These are phyloP conservation scores for Malacosoma neustria DNA, from an alignment of 2,888 invertebrate genomes.

Conservation along the genomic window DNA sequence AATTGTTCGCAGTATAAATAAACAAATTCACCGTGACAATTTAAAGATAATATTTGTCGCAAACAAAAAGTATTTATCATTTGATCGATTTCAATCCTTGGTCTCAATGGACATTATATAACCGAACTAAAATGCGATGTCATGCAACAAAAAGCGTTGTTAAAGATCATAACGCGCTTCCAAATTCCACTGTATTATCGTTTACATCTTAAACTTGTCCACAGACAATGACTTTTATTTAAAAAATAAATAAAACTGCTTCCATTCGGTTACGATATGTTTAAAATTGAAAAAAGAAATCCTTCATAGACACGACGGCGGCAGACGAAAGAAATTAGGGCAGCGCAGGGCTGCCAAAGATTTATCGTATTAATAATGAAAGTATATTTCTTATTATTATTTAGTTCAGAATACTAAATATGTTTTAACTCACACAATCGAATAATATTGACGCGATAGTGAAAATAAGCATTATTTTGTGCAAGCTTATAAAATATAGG, in stretches of 20 bases:
- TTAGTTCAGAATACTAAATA: too few species aligned
- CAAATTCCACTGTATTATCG: constrained; percentile 54
- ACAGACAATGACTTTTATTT: constrained; percentile 66
- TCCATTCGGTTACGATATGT: constrained; percentile 42
- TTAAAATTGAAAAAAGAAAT: constrained; percentile 46
- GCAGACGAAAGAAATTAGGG: constrained; percentile 44
- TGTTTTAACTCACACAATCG: too few species aligned
- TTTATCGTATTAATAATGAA: too few species aligned
- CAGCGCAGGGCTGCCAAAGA: constrained; percentile 35
- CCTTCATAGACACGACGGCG: constrained; percentile 46
- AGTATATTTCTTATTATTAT: too few species aligned
- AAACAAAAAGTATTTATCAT: neutral
- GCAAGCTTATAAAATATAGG: too few species aligned
- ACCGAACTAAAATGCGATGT: constrained; percentile 33
- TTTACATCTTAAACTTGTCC: constrained; percentile 53
- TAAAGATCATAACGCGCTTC: constrained; percentile 26
- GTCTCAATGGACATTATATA: neutral
- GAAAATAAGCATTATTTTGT: too few species aligned
- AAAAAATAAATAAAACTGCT: constrained; percentile 52
- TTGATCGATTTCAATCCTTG: neutral
- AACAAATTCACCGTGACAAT: constrained; percentile 18
- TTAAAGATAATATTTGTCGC: constrained; percentile 4
- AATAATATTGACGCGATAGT: too few species aligned
- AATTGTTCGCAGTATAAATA: constrained; percentile 15
- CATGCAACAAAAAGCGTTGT: constrained; percentile 37